Evolutionary conservation across 2,113 vertebrate species (phyloP).

Genomic region (Neolamprologus devosi): DNA sequence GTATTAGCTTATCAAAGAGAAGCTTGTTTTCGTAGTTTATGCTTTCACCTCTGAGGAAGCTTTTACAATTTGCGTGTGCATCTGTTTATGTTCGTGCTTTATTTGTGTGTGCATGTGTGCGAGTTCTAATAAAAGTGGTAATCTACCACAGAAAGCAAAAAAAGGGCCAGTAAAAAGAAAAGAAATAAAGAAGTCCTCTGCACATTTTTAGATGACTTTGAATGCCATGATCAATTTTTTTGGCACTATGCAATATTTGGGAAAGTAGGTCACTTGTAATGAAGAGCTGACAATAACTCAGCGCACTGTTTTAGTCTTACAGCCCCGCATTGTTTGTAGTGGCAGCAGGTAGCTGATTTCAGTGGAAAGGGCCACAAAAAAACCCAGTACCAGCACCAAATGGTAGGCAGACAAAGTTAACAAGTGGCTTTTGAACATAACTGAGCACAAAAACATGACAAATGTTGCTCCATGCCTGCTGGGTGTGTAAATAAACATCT

Average conservation of each 20-base stretch:
- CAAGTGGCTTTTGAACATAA: not conserved
- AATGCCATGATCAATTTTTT: not conserved
- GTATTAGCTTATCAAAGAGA: slow-evolving; percentile 33
- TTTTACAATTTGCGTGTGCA: not conserved
- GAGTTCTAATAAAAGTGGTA: not conserved
- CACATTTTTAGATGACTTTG: not conserved
- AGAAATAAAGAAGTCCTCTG: not conserved
- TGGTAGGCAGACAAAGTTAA: not conserved
- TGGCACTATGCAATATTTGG: not conserved
- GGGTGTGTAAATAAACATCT: not conserved
- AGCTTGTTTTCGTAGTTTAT: slow-evolving; percentile 12
- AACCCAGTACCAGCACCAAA: not conserved
- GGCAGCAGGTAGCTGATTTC: not conserved
- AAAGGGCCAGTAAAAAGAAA: not conserved
- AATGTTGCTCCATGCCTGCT: not conserved
- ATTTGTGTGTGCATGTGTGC: not conserved
- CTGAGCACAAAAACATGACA: not conserved
- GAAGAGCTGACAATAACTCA: not conserved
- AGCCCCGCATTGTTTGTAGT: not conserved
- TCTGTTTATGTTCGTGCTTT: not conserved
- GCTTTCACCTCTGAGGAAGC: not conserved
- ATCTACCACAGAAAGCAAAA: not conserved
- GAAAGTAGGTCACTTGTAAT: not conserved
- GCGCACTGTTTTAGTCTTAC: not conserved
- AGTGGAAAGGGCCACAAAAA: not conserved